Conservation (phyloP, 2,888 invertebrate genomes). For the Rhagonycha lutea region DNA sequence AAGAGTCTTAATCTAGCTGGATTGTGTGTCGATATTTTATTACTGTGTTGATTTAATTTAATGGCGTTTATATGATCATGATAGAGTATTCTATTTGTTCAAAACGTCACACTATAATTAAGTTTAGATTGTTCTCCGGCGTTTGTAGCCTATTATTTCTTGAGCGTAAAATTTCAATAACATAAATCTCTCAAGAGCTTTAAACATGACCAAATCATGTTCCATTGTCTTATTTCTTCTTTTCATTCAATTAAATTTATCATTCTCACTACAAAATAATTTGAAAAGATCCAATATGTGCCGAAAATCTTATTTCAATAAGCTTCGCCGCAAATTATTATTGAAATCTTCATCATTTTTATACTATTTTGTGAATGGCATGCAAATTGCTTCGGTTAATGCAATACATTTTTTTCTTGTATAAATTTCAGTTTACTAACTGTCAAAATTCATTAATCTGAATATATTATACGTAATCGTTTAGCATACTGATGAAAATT, state of each 20-base stretch:
- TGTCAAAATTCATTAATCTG: neutral
- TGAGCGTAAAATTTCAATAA: neutral
- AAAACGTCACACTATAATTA: neutral
- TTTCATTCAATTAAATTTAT: neutral
- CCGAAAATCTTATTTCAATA: neutral
- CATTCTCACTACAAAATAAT: neutral
- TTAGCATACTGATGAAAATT: neutral
- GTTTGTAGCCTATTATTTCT: neutral
- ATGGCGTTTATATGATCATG: slow-evolving; percentile 5
- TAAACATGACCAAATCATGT: neutral
- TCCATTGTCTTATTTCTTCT: neutral
- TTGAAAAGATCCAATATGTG: neutral
- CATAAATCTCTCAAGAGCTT: neutral
- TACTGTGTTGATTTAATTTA: slow-evolving; percentile 12
- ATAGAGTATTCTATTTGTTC: neutral
- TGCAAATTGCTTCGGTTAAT: neutral
- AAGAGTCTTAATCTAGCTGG: slow-evolving; percentile 13
- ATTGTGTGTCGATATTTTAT: slow-evolving; percentile 19
- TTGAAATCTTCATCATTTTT: neutral
- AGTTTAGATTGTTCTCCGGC: neutral
- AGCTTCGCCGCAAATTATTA: neutral
- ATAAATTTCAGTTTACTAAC: neutral
- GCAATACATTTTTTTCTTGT: neutral
- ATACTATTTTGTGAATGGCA: neutral
- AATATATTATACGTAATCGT: neutral